These are phyloP conservation scores for Phylloscopus trochiloides DNA, from an alignment of 2,113 vertebrate species.

Conservation along the genomic window DNA sequence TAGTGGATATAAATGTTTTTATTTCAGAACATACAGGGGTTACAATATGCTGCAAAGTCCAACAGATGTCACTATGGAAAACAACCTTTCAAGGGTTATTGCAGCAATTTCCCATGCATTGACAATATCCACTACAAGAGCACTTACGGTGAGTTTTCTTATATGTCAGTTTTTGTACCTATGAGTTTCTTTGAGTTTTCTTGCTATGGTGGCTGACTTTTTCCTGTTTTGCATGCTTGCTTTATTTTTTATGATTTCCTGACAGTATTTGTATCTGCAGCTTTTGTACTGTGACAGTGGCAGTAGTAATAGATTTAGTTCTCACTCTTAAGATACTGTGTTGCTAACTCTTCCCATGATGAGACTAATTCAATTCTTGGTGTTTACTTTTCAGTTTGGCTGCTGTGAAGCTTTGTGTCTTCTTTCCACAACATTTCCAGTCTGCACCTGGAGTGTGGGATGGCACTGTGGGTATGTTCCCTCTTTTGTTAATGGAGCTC, in stretches of 20 bases:
- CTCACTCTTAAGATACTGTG: neutral
- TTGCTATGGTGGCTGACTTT: neutral
- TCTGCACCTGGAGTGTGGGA: conserved; percentile 89
- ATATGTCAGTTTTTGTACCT: conserved; percentile 60
- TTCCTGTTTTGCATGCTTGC: neutral
- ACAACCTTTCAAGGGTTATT: conserved; percentile 91
- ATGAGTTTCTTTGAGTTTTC: neutral
- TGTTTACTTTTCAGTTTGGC: conserved; percentile 82
- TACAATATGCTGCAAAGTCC: conserved; percentile 83
- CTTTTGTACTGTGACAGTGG: neutral
- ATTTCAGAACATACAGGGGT: conserved; percentile 88
- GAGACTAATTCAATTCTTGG: neutral
- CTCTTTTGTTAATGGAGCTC: conserved; percentile 36
- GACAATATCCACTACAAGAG: conserved; percentile 88
- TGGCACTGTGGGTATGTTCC: conserved; percentile 93
- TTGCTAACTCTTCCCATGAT: neutral
- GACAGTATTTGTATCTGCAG: neutral
- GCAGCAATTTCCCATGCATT: conserved; percentile 87
- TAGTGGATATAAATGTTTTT: neutral
- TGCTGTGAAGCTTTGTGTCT: conserved; percentile 94
- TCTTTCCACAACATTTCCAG: conserved; percentile 85
- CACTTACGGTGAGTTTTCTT: conserved; percentile 82
- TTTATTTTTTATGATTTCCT: neutral
- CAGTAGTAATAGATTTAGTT: neutral
- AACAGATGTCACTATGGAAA: conserved; percentile 90